Evolutionary conservation across 2,113 vertebrate species (phyloP), one percentile per base, ranked within the genome.

Genomic region (Neogobius melanostomus): DNA sequence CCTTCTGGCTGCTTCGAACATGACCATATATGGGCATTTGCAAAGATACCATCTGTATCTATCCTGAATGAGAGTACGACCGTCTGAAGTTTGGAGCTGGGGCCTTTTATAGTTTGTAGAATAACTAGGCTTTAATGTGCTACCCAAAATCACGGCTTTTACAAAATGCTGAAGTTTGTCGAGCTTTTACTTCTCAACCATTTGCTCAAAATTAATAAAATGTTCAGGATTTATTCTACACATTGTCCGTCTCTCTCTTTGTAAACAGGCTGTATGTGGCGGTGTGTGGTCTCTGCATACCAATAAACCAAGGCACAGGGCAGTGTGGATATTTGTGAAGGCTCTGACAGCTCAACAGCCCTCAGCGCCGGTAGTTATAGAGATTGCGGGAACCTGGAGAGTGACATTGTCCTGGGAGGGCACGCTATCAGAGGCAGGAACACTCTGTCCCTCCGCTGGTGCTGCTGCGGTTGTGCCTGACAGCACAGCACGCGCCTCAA

Each of bases 331-430:
- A 43, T 61, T 61, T 61, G 6, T n/a, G 59, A 61, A 61, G 8
- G 12, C 15, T 45, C 17, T 61, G 59, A 45, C 59, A 61, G 42
- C 42, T 61, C 59, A 44, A 14, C 14, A 44, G 59, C 59, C 59
- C 42, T 43, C 14, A 45, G 59, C 59, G 36, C 42, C 15, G 59
- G 42, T 44, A 9, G 59, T 44, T 61, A 61, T 44, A 44, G 42
- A 44, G 59, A 44, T 61, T 10, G 15, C 3, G 3, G 36, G 42
- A 60, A 43, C 7, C 11, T 6, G 7, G 42, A 61, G 59, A 61
- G 42, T 61, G 59, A 61, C 59, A 61, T 61, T 61, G 59, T 61
- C 42, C 59, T 61, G 59, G 42, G 14, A 61, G 59, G 59, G 59
- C 59, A 61, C 42, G 5, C 14, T 61, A 61, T 61, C 42, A 16